phyloP scores from a whole-genome alignment of 2,797 vertebrate species.

The Arremon brunneinucha region DNA sequence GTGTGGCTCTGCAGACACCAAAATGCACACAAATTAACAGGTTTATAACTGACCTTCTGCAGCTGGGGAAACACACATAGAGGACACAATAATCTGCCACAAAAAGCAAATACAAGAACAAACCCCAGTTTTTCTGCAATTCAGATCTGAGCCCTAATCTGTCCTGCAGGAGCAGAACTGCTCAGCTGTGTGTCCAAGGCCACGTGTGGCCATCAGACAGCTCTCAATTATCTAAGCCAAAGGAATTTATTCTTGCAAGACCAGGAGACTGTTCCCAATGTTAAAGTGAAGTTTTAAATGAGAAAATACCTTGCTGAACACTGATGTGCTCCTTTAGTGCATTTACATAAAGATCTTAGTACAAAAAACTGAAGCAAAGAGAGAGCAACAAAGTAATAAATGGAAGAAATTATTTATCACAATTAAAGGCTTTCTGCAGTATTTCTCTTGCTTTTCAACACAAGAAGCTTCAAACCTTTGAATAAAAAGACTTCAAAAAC shows the following conservation, averaged over 20 bases:
- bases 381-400: not conserved
- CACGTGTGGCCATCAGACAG: not conserved
- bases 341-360: not conserved
- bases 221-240: not conserved
- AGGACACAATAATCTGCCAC: not conserved
- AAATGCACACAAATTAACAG: fast-evolving
- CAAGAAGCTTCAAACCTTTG: not conserved
- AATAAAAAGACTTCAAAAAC: not conserved
- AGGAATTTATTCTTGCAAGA: not conserved
- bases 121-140: not conserved
- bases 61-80: not conserved
- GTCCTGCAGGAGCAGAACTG: fast-evolving
- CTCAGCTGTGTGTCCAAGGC: not conserved
- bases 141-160: not conserved
- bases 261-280: not conserved
- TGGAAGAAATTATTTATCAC: not conserved
- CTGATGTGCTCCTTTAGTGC: not conserved
- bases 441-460: not conserved
- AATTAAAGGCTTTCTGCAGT: not conserved
- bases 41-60: not conserved
- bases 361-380: not conserved
- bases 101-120: not conserved
- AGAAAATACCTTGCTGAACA: not conserved
- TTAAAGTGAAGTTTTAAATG: not conserved
- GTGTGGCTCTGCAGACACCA: not conserved